Conservation (phyloP, 1,140 invertebrate genomes). For the Meloidogyne exigua region DNA sequence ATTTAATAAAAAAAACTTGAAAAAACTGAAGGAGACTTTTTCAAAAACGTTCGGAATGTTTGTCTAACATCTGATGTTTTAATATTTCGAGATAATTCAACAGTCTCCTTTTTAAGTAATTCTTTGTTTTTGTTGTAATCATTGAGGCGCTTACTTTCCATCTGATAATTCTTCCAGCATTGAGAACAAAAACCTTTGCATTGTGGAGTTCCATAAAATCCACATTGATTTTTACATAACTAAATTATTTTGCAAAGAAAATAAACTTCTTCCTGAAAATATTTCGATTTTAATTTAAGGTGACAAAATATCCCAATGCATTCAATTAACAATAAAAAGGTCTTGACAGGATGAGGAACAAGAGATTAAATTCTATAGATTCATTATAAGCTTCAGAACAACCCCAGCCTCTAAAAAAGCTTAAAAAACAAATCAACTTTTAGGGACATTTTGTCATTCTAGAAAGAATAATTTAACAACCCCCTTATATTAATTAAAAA, state of each 20-base stretch:
- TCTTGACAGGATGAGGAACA: too few species aligned
- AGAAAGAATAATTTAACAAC: too few species aligned
- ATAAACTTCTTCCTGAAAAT: too few species aligned
- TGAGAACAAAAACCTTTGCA: constrained; percentile 96
- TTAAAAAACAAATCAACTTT: background rate
- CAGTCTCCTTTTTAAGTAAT: constrained; percentile 2
- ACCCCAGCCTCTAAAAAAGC: too few species aligned
- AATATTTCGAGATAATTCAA: background rate
- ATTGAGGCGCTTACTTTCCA: constrained; percentile 26
- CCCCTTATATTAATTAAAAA: constrained; percentile 4
- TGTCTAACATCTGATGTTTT: constrained; percentile 28
- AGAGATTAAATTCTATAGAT: too few species aligned
- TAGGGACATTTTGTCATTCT: background rate
- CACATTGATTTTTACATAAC: constrained; percentile 90
- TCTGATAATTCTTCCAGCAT: constrained; percentile 70
- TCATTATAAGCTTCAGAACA: too few species aligned
- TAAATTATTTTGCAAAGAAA: constrained; percentile 64
- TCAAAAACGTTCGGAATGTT: constrained; percentile 28
- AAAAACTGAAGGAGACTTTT: constrained; percentile 42
- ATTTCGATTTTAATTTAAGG: too few species aligned
- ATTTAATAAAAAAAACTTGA: constrained; percentile 8
- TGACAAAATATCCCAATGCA: too few species aligned
- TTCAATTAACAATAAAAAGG: too few species aligned
- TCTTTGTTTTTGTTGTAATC: constrained; percentile 24
- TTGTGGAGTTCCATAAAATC: constrained; percentile 91